Base-by-base conservation (phyloP, 2,113 vertebrate genomes). In the Gavia stellata region DNA sequence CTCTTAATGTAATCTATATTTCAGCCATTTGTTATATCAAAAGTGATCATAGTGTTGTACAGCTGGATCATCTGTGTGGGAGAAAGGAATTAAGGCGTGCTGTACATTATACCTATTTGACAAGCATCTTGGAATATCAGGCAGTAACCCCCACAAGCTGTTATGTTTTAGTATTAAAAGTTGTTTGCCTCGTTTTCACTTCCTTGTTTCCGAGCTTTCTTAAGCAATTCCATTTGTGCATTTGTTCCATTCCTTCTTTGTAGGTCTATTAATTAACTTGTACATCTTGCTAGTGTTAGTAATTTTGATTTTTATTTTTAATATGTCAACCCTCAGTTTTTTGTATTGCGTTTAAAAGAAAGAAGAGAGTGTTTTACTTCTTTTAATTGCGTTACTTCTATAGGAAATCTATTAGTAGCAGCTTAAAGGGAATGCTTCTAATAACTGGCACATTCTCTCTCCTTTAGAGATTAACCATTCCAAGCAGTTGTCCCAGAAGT, bases 401-500 rank as follows among this genome's bases (percentile, higher is more conserved):
- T 2, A 74, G 47, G 44, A 88, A 80, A 78, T 74, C 40, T 58
- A 3, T 80, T 81, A 73, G n/a, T 88, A 86, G 75, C 81, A 84
- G 13, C 28, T 67, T 72, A 88, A 81, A 94, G 31, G 59, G 55
- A 67, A 65, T 65, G 49, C 44, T 55, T 81, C 56, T 29, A 83
- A 15, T 77, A 92, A 94, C 81, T 78, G 38, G 12, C 95, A 86
- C 17, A 18, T 89, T 75, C 47, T 96, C 67, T 90, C 93, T 97
- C 61, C 86, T 19, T 98, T 98, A 99, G 99, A 99, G 99, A 97
- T 97, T 99, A 97, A 99, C 99, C 96, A 99, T 99, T 98, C 99
- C 99, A 34, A 99, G 99, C 96, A 98, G 99, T 95, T 99, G 99
- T 97, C 99, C 99, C 47, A 96, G 94, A 97, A 99, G 99, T 97